Percentiles rank a stretch among this genome's conserved stretches.
These are phyloP conservation scores for Catocala fraxini DNA, from an alignment of 2,888 invertebrate genomes.

Conservation along the genomic window DNA sequence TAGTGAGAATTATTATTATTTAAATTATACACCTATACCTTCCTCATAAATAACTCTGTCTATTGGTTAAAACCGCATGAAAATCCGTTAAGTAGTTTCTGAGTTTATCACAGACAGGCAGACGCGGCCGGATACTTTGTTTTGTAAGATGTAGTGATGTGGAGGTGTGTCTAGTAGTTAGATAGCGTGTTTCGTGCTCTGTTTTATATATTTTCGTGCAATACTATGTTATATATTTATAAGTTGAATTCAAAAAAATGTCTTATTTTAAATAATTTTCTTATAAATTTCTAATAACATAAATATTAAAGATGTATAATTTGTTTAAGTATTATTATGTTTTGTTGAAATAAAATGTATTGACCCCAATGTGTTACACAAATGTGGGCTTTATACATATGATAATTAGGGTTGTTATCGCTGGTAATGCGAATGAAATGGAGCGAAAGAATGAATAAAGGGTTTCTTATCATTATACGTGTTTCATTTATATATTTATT, in stretches of 20 bases:
- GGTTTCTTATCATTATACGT: conserved; percentile 58
- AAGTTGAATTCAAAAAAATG: too few relatives aligned
- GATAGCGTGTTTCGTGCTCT: too few relatives aligned
- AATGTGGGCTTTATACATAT: conserved; percentile 48
- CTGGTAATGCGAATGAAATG: conserved; percentile 65
- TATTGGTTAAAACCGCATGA: too few relatives aligned
- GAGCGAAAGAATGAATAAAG: conserved; percentile 67
- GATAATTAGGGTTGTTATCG: conserved; percentile 73
- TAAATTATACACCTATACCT: too few relatives aligned
- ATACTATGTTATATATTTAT: conserved; percentile 4
- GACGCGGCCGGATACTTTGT: too few relatives aligned
- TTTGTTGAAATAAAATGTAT: conserved; percentile 16
- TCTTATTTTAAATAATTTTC: conserved; percentile 3
- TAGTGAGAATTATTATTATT: too few relatives aligned
- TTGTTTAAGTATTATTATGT: conserved; percentile 5
- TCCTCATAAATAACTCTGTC: too few relatives aligned
- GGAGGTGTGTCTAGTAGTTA: too few relatives aligned
- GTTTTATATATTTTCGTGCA: conserved; percentile 3
- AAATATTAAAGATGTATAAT: neutral
- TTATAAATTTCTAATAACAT: neutral
- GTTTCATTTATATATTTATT: conserved; percentile 40
- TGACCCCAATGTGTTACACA: conserved; percentile 51
- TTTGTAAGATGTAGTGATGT: too few relatives aligned
- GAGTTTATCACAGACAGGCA: too few relatives aligned
- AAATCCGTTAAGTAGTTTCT: too few relatives aligned